A percentile compares a stretch with the other conserved stretches of the same genome.
Conservation (phyloP, 2,113 vertebrate species). For the Nasalis larvatus region DNA sequence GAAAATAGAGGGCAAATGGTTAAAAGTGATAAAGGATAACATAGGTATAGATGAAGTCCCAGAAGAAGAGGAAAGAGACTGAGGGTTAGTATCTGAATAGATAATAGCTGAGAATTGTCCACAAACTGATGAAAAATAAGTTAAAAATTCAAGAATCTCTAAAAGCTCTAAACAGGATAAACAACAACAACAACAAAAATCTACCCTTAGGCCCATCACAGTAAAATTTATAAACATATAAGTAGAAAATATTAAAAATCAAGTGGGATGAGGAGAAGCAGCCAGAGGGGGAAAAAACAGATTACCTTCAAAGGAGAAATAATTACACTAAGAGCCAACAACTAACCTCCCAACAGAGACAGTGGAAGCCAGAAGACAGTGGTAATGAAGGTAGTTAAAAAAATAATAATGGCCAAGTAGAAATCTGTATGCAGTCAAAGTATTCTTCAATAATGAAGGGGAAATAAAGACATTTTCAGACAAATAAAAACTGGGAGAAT, state of each 20-base stretch:
- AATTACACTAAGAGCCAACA: neutral
- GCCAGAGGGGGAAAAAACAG: neutral
- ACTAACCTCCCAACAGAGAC: conserved; percentile 7
- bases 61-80: neutral
- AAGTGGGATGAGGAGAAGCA: neutral
- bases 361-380: conserved; percentile 16
- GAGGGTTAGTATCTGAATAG: neutral
- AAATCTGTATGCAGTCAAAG: neutral
- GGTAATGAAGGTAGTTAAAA: neutral
- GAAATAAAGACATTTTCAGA: conserved; percentile 22
- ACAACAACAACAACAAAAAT: neutral
- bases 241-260: neutral
- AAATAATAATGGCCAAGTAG: neutral
- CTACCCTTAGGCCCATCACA: neutral
- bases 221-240: neutral
- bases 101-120: neutral
- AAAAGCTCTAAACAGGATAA: neutral
- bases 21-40: neutral
- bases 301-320: neutral
- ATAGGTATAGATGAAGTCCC: neutral
- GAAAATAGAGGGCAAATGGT: neutral
- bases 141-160: conserved; percentile 28
- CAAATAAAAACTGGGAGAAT: neutral
- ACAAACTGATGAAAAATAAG: neutral
- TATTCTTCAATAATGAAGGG: conserved; percentile 5